Base-by-base conservation (phyloP, 2,888 invertebrate species). In the Standfussiana lucernea region DNA sequence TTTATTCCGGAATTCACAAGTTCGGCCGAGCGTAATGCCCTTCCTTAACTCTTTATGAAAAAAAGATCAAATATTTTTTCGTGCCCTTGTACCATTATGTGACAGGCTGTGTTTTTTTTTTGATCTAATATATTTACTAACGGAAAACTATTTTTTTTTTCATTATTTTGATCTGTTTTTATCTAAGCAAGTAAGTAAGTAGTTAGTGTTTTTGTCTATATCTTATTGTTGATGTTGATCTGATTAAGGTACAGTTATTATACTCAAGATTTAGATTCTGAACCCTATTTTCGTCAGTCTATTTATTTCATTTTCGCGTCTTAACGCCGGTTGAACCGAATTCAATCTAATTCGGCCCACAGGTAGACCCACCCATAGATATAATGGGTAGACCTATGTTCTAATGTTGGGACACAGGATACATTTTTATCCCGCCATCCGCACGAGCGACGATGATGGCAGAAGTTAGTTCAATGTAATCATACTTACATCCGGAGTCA, bases 401-500 rank as follows among this genome's bases (percentile, higher is more conserved):
- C 7, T 18, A 32, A 32, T 15, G 15, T 28, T 18, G 7, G 56
- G 56, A 28, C 28, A 56, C 3, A 28, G 15, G 8, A 18, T 37
- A 71, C 35, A 56, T 21, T 32, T 59, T 32, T 7, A 32, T 32
- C 18, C 8, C 59, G 18, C 8, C 2, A 2, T 56, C 56, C 8
- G 8, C 32, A 32, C 21, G 21, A 1, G 32, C 18, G 18, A 59
- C 18, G 1, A 3, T 18, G 59, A 32, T 32, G 32, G 18, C 32
- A 32, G 5, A 59, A 59, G 4, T 3, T 40, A 40, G n/a, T 40
- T 64, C 35, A n/a, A 35, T 24, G 24, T 5, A 40, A n/a, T 7
- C 7, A 65, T 83, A 96, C 97, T 97, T 91, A 97, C 97, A 92
- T 97, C 96, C 77, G 97, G 97, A 6, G 97, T 97, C 82, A 98